Percentiles rank a stretch among this genome's conserved stretches.
phyloP scores from a whole-genome alignment of 2,797 vertebrate species.

The Antrozous pallidus region DNA sequence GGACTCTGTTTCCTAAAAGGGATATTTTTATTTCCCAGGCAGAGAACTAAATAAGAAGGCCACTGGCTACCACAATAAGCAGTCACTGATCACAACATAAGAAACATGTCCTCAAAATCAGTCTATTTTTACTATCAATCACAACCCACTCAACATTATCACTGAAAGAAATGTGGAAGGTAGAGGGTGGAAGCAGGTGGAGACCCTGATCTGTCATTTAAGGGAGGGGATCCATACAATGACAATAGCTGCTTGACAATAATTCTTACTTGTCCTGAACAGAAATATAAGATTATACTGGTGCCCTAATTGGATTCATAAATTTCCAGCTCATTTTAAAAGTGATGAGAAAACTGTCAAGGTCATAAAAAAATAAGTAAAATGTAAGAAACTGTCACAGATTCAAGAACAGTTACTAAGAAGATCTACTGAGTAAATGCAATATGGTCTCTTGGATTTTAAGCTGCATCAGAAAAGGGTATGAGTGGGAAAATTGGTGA shows the following conservation, averaged over 20 bases:
- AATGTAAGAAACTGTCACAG: background rate
- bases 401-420: background rate
- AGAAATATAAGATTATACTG: background rate
- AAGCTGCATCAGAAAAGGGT: background rate
- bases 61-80: background rate
- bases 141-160: slow-evolving; percentile 37
- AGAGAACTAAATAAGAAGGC: slow-evolving; percentile 32
- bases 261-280: background rate
- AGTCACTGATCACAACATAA: slow-evolving; percentile 29
- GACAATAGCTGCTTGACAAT: background rate
- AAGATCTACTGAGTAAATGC: background rate
- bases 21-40: slow-evolving; percentile 56
- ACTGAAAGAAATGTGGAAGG: slow-evolving; percentile 42
- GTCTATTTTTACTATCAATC: slow-evolving; percentile 67
- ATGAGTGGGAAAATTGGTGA: background rate
- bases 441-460: background rate
- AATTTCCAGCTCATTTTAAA: background rate
- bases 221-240: background rate
- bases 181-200: background rate
- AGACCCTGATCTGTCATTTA: background rate
- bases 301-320: background rate
- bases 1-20: slow-evolving; percentile 57
- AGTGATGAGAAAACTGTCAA: background rate
- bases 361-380: background rate
- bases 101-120: background rate